Evolutionary conservation across 1,140 invertebrate species (phyloP).

Genomic region (Trigoniulus corallinus): DNA sequence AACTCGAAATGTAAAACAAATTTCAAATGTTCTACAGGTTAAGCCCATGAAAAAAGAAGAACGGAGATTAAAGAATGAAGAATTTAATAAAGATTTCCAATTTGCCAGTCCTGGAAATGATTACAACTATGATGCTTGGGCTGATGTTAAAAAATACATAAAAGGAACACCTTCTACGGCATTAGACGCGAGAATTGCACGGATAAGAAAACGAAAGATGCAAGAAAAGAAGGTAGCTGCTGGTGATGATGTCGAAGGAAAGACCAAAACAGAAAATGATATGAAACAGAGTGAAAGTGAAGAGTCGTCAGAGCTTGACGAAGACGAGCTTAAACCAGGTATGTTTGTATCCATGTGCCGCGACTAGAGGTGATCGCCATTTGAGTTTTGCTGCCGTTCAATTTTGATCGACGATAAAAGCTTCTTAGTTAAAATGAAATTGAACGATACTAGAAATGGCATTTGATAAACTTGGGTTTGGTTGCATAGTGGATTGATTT

Average conservation of each 20-base stretch:
- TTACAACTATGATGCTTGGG: slow-evolving; percentile 68
- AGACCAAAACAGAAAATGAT: slow-evolving; percentile 12
- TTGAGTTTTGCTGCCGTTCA: too few relatives aligned
- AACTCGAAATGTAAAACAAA: neutral
- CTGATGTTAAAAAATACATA: slow-evolving; percentile 64
- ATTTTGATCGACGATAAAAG: too few relatives aligned
- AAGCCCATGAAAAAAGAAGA: slow-evolving; percentile 56
- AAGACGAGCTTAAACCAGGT: slow-evolving; percentile 9
- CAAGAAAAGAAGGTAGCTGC: slow-evolving; percentile 12
- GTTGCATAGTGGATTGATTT: neutral
- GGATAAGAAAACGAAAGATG: slow-evolving; percentile 32
- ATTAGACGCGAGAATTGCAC: slow-evolving; percentile 68
- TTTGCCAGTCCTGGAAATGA: slow-evolving; percentile 52
- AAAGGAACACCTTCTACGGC: slow-evolving; percentile 60
- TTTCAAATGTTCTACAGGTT: slow-evolving; percentile 35
- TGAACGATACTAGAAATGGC: too few relatives aligned
- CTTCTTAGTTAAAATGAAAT: too few relatives aligned
- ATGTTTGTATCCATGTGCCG: neutral
- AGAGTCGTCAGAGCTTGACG: slow-evolving; percentile 10
- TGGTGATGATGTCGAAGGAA: slow-evolving; percentile 7
- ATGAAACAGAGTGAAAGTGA: slow-evolving; percentile 13
- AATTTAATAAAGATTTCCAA: slow-evolving; percentile 54
- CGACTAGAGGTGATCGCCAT: neutral
- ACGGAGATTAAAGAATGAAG: slow-evolving; percentile 33
- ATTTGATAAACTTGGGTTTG: too few relatives aligned